phyloP scores from a whole-genome alignment of 2,888 invertebrate genomes.

The Ctena decussata region DNA sequence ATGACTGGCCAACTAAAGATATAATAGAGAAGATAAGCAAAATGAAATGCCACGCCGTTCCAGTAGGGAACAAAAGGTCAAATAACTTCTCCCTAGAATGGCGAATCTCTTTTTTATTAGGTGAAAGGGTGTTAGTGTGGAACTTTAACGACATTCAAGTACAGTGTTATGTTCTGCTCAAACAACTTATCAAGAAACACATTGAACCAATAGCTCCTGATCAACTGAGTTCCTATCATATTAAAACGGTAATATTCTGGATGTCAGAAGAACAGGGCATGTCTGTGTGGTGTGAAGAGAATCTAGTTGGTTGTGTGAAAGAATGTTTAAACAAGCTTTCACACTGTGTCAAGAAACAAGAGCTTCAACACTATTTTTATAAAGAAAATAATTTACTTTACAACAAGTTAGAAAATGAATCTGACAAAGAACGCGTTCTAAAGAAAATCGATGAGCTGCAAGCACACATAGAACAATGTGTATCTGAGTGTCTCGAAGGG shows the following conservation, averaged over 20 bases:
- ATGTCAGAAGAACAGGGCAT: constrained; percentile 23
- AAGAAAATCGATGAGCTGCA: constrained; percentile 4
- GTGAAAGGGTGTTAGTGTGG: constrained; percentile 28
- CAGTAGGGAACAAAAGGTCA: constrained; percentile 22
- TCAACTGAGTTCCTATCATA: constrained; percentile 26
- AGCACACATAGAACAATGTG: not conserved
- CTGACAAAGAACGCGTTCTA: not conserved
- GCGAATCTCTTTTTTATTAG: constrained; percentile 30
- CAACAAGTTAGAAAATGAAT: constrained; percentile 21
- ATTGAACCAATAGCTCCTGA: too few species aligned
- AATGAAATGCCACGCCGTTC: constrained; percentile 22
- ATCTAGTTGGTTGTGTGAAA: not conserved
- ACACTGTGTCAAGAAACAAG: not conserved
- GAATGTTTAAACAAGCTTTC: constrained; percentile 3
- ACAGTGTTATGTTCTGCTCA: constrained; percentile 27
- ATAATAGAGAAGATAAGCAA: constrained; percentile 9
- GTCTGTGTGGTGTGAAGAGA: not conserved
- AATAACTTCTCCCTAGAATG: not conserved
- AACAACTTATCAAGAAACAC: not conserved
- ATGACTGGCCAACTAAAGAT: constrained; percentile 21
- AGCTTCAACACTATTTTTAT: constrained; percentile 23
- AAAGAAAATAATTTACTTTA: constrained; percentile 19
- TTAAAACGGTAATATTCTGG: constrained; percentile 38
- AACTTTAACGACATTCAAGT: too few species aligned
- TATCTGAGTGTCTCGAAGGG: not conserved